Evolutionary conservation across 2,888 invertebrate genomes (phyloP), one percentile per base, ranked within the genome.

Genomic region (Pediacus dermestoides): DNA sequence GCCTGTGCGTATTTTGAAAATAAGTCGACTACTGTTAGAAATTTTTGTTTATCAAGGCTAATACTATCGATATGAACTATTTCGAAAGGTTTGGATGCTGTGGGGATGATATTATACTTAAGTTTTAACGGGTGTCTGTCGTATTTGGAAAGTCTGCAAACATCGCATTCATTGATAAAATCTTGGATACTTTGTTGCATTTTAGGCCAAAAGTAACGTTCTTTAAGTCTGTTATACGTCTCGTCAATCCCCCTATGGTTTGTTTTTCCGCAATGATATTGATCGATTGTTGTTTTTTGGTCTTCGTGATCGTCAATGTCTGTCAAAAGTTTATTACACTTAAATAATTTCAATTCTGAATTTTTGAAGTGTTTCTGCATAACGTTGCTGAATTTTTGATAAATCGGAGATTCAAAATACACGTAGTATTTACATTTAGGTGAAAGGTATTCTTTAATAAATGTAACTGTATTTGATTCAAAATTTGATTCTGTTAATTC

Each of bases 1-100:
- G 27, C 34, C 14, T 34, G 27, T 15, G 34, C 26, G 10, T 34
- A 34, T 34, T 34, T 34, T 8, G 16, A 27, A 7, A 34, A 26
- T 4, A 27, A 12, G 11, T 34, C 34, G 3, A 34, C 18, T 7
- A 34, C 15, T 15, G 16, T 26, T 2, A 27, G 12, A 16, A 26
- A 26, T 12, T 26, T 34, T 9, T 26, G 26, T 16, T 18, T n/a
- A 2, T 34, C 26, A n/a, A 26, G 9, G 13, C 11, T 13, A 4
- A 16, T 2, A 26, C 26, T 7, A 11, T 11, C 14, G n/a, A 15
- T 16, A 26, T 34, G 34, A 9, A 34, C 13, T 12, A 34, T 34
- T 34, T 26, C 16, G 11, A 34, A 34, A 15, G 34, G 34, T 34
- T 34, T 34, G 7, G 26, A 26, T 4, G 26, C 15, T 12, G 34